A percentile compares a stretch with the other conserved stretches of the same genome.
These are phyloP conservation scores for Sialis lutaria DNA, from an alignment of 2,888 invertebrate genomes.

Conservation along the genomic window DNA sequence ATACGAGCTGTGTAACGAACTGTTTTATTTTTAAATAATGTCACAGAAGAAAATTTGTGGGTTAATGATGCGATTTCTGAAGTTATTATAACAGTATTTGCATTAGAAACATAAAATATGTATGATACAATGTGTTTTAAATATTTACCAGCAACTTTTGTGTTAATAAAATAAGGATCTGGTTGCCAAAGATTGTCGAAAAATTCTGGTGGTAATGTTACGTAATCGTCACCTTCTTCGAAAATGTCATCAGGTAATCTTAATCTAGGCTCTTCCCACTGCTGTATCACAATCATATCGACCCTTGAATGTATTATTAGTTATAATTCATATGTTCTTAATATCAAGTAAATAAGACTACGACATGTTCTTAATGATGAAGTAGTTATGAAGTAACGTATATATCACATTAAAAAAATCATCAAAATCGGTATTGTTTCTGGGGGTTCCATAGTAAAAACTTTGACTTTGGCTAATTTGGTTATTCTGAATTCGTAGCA, in stretches of 20 bases:
- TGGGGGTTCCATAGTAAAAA: no score
- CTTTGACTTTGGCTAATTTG: no score
- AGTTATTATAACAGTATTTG: no score
- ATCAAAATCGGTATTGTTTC: no score
- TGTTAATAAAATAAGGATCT: conserved; percentile 70
- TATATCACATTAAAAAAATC: no score
- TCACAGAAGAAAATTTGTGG: conserved; percentile 66
- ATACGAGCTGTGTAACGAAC: conserved; percentile 64
- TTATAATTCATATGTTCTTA: no score
- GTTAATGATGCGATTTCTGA: conserved; percentile 66
- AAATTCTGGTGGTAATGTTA: conserved; percentile 62
- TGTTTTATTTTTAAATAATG: conserved; percentile 62
- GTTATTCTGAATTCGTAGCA: no score
- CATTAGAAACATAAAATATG: background rate
- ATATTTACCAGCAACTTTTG: conserved; percentile 59
- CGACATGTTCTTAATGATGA: no score
- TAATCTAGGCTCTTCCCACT: conserved; percentile 63
- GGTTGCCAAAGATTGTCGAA: conserved; percentile 79
- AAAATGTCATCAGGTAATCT: conserved; percentile 62
- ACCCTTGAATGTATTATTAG: conserved; percentile 33
- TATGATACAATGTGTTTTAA: background rate
- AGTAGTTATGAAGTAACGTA: no score
- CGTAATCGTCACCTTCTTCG: conserved; percentile 63
- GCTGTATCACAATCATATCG: conserved; percentile 70
- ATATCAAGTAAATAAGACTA: no score